Base-by-base conservation (phyloP, 64 coral and sea anemone species). In the Dendronephthya gigantea region DNA sequence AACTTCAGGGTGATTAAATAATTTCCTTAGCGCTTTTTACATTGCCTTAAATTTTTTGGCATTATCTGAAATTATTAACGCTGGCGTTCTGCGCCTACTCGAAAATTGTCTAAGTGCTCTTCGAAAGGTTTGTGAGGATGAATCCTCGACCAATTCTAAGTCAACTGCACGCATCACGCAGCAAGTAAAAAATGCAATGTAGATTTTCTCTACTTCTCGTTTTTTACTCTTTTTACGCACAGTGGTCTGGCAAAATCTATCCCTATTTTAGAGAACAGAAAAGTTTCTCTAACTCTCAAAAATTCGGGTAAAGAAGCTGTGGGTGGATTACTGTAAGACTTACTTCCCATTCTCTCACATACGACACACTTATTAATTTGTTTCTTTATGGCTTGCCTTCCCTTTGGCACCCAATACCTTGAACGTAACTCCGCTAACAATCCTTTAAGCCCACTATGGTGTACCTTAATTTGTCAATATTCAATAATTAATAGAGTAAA, bases 201-300 rank as follows among this genome's bases (percentile, higher is more conserved):
- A 79, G 37, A 34, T 34, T 9, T 79, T 39, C 1, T 8, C 10
- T 12, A 2, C 10, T 38, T 17, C 32, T 4, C 32, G 6, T 34
- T 33, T 2, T 4, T 34, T 12, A 34, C 29, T 2, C 29, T 39
- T 55, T 55, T 79, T 10, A 39, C 30, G 28, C 36, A 79, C 0
- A 79, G 37, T 34, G 72, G 72, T 79, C 72, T 33, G 72, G 32
- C 14, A 79, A 79, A 79, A 35, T 79, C 72, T 79, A 79, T 33
- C 15, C 72, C 72, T 79, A 79, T 33, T 79, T 79, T 79, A 35
- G 72, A 79, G 36, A 79, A 79, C 36, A 9, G 72, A 39, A 79
- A 79, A 12, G 9, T 36, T 79, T 79, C 72, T 4, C 72, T 8
- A 28, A 79, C 72, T 79, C 72, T n/a, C n/a, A n/a, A 33, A 79